A percentile compares a stretch with the other conserved stretches of the same genome.
Conservation (phyloP, 2,113 vertebrate species). For the Calyptommatus sinebrachiatus region DNA sequence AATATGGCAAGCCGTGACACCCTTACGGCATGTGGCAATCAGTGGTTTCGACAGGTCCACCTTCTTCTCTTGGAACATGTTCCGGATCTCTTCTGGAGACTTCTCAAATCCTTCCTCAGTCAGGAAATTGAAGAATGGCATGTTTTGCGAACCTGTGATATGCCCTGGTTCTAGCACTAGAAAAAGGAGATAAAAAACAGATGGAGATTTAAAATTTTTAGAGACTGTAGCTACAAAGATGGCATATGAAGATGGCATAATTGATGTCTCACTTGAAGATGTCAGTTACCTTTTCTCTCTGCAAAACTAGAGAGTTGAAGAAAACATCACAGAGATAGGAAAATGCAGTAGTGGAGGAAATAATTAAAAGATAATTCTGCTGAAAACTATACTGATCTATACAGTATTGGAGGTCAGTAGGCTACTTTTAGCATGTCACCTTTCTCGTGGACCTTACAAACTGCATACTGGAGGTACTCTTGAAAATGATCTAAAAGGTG, state of each 20-base stretch:
- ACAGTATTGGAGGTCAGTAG: too few species aligned
- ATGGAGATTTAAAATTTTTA: constrained; percentile 20
- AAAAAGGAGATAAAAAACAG: not conserved
- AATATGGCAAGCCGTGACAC: constrained; percentile 89
- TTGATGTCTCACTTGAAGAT: not conserved
- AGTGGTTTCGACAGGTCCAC: constrained; percentile 80
- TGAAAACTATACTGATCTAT: too few species aligned
- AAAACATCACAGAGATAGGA: not conserved
- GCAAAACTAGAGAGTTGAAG: not conserved
- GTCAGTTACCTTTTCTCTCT: not conserved
- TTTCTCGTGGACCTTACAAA: too few species aligned
- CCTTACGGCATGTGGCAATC: constrained; percentile 83
- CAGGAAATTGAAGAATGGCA: constrained; percentile 86
- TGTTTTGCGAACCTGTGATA: constrained; percentile 83
- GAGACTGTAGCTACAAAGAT: not conserved
- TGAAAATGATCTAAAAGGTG: too few species aligned
- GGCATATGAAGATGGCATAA: not conserved
- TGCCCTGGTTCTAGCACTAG: constrained; percentile 86
- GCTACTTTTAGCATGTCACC: too few species aligned
- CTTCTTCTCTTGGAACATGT: constrained; percentile 76
- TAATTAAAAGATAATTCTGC: too few species aligned
- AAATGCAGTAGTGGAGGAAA: not conserved
- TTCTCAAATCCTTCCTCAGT: constrained; percentile 79
- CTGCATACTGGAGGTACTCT: too few species aligned
- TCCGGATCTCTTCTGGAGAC: constrained; percentile 71